Evolutionary conservation across 2,888 invertebrate genomes (phyloP).

Genomic region (Cinara cedri): DNA sequence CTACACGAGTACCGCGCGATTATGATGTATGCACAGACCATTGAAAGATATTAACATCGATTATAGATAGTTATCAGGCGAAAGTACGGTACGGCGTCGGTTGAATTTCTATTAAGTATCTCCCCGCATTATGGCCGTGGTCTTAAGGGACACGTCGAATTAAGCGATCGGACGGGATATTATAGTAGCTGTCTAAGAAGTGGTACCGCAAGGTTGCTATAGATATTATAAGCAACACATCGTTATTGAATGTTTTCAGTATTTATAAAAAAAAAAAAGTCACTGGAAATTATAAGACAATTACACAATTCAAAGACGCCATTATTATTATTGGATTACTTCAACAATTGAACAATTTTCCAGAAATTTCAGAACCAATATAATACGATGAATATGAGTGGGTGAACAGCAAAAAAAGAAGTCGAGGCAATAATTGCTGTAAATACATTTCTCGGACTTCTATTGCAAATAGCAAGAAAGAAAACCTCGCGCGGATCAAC

Average conservation of each 20-base stretch:
- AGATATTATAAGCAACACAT: constrained; percentile 17
- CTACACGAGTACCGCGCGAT: too few species aligned
- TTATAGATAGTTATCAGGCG: too few species aligned
- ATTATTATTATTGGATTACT: constrained; percentile 11
- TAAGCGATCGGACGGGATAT: constrained; percentile 6
- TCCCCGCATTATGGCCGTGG: background rate
- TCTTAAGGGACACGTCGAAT: background rate
- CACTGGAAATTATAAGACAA: constrained; percentile 20
- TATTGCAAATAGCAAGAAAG: constrained; percentile 19
- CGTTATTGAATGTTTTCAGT: constrained; percentile 17
- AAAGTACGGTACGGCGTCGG: too few species aligned
- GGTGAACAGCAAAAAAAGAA: constrained; percentile 17
- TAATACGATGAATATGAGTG: constrained; percentile 8
- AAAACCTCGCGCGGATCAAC: constrained; percentile 26
- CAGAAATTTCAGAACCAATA: constrained; percentile 8
- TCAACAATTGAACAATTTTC: constrained; percentile 21
- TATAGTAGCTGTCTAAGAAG: constrained; percentile 19
- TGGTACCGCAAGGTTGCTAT: constrained; percentile 22
- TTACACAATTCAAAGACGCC: background rate
- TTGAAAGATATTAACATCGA: too few species aligned
- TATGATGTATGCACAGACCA: too few species aligned
- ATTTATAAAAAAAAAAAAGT: constrained; percentile 11
- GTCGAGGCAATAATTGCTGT: constrained; percentile 6
- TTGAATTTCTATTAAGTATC: too few species aligned
- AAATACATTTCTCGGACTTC: constrained; percentile 21